Evolutionary conservation across 2,113 vertebrate genomes (phyloP).

Genomic region (Cochlearius cochlearius): DNA sequence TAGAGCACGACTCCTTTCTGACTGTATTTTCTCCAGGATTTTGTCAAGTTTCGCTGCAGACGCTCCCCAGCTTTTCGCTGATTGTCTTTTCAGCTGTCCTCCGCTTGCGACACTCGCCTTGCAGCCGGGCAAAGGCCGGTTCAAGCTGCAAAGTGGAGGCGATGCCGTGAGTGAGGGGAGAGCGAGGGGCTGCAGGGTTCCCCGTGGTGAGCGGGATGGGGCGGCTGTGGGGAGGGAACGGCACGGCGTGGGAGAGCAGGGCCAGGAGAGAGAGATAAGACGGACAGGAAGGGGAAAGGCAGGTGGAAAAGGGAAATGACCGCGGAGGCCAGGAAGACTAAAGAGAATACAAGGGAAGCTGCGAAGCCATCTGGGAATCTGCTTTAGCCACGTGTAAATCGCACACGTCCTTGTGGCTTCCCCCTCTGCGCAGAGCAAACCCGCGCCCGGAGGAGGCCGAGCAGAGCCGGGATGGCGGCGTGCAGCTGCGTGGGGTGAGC

Average conservation of each 20-base stretch:
- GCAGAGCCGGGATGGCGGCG: background rate
- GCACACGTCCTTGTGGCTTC: background rate
- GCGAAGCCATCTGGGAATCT: constrained; percentile 61
- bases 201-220: background rate
- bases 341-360: constrained; percentile 61
- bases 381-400: background rate
- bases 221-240: background rate
- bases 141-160: background rate
- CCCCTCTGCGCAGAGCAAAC: background rate
- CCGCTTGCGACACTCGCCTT: accelerated
- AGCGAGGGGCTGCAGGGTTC: background rate
- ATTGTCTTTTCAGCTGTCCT: background rate
- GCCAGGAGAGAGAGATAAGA: background rate
- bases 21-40: background rate
- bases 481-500: constrained; percentile 16
- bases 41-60: background rate
- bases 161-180: background rate
- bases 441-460: background rate
- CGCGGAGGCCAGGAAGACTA: constrained; percentile 16
- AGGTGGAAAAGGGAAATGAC: constrained; percentile 64
- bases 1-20: background rate
- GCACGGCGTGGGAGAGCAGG: background rate
- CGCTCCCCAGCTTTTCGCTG: background rate
- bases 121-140: background rate
- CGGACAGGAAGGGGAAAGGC: constrained; percentile 21